These are phyloP conservation scores for Neelides sp. DNA, from an alignment of 1,140 invertebrate genomes.

Conservation along the genomic window DNA sequence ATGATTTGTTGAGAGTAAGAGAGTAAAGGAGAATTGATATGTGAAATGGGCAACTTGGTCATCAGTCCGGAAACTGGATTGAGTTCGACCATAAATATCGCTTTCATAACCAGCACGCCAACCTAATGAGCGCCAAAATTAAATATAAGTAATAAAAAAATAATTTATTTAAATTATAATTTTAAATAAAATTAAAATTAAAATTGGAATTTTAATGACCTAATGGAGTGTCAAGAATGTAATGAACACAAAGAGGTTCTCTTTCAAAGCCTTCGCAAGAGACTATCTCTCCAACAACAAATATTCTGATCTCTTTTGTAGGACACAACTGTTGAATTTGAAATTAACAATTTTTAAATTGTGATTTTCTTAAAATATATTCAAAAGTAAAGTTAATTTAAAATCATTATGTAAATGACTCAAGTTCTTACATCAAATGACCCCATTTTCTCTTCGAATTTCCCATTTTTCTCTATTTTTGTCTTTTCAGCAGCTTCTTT, in stretches of 20 bases:
- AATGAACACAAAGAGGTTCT: background rate
- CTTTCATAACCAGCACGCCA: background rate
- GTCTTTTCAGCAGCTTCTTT: no score
- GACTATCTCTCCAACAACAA: constrained; percentile 1
- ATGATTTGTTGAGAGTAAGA: constrained; percentile 1
- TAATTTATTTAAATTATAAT: no score
- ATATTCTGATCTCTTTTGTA: background rate
- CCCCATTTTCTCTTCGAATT: background rate
- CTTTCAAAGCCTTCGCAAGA: background rate
- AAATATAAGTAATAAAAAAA: no score
- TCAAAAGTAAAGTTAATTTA: background rate
- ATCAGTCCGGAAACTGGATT: background rate
- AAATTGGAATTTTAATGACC: no score
- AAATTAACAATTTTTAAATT: no score
- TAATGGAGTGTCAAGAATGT: constrained; percentile 1
- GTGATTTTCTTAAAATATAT: no score
- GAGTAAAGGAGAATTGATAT: constrained; percentile 3
- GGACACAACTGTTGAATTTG: background rate
- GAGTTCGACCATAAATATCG: background rate
- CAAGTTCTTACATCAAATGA: background rate
- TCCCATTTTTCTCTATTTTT: no score
- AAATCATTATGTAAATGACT: background rate
- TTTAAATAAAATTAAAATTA: no score
- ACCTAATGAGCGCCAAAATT: background rate
- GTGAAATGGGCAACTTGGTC: constrained; percentile 2